Conservation (phyloP, 2,888 invertebrate species). For the Serripes groenlandicus region DNA sequence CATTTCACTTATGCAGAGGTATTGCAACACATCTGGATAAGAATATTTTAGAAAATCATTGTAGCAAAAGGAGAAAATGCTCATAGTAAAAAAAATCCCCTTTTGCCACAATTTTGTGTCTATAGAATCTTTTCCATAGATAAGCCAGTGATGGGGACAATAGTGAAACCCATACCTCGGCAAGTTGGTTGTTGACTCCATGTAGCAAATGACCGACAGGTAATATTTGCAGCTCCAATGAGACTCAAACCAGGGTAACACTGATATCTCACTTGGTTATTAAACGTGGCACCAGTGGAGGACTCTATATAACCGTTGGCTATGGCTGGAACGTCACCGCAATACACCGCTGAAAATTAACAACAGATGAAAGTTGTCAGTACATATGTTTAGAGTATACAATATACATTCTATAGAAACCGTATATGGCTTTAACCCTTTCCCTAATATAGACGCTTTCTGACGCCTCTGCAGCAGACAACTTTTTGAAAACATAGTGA, state of each 20-base stretch:
- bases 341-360: constrained; percentile 73
- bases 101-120: neutral
- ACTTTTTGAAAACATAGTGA: neutral
- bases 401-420: no score
- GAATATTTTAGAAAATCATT: neutral
- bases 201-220: constrained; percentile 66
- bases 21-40: neutral
- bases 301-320: constrained; percentile 72
- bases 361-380: no score
- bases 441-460: neutral
- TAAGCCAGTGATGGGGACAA: neutral
- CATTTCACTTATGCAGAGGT: neutral
- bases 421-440: neutral
- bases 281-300: constrained; percentile 70
- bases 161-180: constrained; percentile 61
- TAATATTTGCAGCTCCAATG: constrained; percentile 57
- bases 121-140: neutral
- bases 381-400: no score
- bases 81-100: neutral
- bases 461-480: neutral
- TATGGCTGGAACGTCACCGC: constrained; percentile 73
- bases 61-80: constrained; percentile 3
- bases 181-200: constrained; percentile 75
- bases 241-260: constrained; percentile 77
- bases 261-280: constrained; percentile 68